These are phyloP conservation scores for Prosopocoilus inquinatus DNA, from an alignment of 2,888 invertebrate species.

Conservation along the genomic window DNA sequence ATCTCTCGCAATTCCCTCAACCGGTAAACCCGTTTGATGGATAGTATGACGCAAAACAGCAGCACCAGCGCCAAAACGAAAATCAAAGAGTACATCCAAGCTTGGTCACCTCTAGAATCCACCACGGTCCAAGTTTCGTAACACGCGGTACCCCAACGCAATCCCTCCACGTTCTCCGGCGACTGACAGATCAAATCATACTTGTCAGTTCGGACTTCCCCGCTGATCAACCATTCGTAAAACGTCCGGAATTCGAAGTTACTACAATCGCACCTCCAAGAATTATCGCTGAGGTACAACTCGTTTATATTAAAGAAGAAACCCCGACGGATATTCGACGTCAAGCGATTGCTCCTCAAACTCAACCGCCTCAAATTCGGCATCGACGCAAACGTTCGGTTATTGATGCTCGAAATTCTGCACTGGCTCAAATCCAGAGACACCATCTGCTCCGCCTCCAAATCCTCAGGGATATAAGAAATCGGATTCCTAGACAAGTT, in stretches of 20 bases:
- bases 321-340: constrained; percentile 58
- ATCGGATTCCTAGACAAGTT: constrained; percentile 68
- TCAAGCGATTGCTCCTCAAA: constrained; percentile 71
- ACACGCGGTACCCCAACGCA: constrained; percentile 69
- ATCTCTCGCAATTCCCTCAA: constrained; percentile 52
- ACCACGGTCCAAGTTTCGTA: constrained; percentile 55
- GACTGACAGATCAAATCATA: constrained; percentile 63
- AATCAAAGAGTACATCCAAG: constrained; percentile 61
- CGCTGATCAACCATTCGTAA: constrained; percentile 59
- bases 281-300: constrained; percentile 68
- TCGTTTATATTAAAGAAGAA: constrained; percentile 62
- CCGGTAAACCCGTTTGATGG: constrained; percentile 57
- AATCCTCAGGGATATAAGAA: constrained; percentile 59
- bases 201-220: constrained; percentile 54
- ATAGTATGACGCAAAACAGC: constrained; percentile 55
- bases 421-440: constrained; percentile 61
- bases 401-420: constrained; percentile 61
- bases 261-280: constrained; percentile 75
- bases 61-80: constrained; percentile 57
- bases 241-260: constrained; percentile 60
- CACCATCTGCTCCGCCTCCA: constrained; percentile 61
- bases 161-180: constrained; percentile 61
- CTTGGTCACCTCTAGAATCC: constrained; percentile 36
- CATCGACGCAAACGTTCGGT: constrained; percentile 62
- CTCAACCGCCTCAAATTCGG: constrained; percentile 61